Conservation (phyloP, 2,888 invertebrate species). For the Noctuana brunneofusca region DNA sequence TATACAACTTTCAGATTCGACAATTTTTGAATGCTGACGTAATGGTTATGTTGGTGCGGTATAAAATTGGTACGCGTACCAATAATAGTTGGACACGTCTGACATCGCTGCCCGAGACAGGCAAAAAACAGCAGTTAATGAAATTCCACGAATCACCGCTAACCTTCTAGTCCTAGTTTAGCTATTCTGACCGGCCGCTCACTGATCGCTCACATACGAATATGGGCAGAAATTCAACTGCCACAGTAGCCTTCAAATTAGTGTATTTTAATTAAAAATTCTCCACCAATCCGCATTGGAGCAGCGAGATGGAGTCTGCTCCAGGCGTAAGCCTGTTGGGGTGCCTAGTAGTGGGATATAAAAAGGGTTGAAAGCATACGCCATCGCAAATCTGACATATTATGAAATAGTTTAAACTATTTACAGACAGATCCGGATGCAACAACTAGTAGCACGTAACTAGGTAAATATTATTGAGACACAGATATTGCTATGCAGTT, state of each 20-base stretch:
- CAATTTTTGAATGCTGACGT: no score
- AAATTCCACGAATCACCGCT: conserved; percentile 25
- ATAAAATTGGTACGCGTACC: no score
- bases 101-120: not conserved
- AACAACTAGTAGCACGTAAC: conserved; percentile 7
- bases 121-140: conserved; percentile 16
- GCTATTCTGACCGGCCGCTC: conserved; percentile 19
- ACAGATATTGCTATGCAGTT: conserved; percentile 48
- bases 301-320: no score
- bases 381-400: not conserved
- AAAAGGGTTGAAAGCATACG: no score
- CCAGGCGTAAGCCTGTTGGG: no score
- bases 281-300: no score
- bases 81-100: no score
- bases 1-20: no score
- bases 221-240: conserved; percentile 33
- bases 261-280: conserved; percentile 18
- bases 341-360: no score
- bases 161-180: conserved; percentile 34
- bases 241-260: conserved; percentile 22
- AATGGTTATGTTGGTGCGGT: no score
- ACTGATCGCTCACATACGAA: conserved; percentile 21
- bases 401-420: not conserved
- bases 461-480: conserved; percentile 35
- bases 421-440: conserved; percentile 2